Conservation (phyloP, 2,888 invertebrate genomes). For the Microctonus hyperodae region DNA sequence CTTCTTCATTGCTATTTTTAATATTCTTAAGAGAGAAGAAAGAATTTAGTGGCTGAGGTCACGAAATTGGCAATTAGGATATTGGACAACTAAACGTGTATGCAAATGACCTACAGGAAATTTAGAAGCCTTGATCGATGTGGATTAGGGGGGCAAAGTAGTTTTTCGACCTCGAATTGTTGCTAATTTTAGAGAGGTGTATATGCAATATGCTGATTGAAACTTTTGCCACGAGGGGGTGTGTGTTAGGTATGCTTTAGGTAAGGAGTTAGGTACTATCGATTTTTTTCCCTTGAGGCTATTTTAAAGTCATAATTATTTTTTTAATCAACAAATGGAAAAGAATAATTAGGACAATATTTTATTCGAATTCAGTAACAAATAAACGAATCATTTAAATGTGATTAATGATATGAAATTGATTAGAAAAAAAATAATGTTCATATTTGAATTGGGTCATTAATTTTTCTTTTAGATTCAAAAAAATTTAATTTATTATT, state of each 20-base stretch:
- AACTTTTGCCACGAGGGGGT: neutral
- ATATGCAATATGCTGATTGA: conserved; percentile 45
- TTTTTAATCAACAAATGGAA: too few species aligned
- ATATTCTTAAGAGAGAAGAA: neutral
- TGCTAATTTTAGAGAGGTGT: conserved; percentile 47
- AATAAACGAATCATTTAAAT: too few species aligned
- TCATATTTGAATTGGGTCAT: too few species aligned
- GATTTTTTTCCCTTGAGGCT: neutral
- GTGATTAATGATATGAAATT: neutral
- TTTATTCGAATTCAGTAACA: too few species aligned
- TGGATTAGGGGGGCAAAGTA: conserved; percentile 47
- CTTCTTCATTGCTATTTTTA: too few species aligned
- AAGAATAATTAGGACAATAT: too few species aligned
- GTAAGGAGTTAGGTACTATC: neutral
- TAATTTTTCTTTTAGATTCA: too few species aligned
- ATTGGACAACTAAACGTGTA: neutral
- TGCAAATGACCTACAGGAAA: neutral
- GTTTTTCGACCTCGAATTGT: conserved; percentile 53
- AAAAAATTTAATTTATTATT: neutral
- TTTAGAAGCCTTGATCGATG: conserved; percentile 40
- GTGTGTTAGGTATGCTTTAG: neutral
- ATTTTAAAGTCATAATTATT: too few species aligned
- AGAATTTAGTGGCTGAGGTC: conserved; percentile 15
- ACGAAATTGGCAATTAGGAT: conserved; percentile 28
- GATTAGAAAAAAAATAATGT: too few species aligned